Conservation (phyloP, 2,797 vertebrate species). For the Myiotriccus ornatus region DNA sequence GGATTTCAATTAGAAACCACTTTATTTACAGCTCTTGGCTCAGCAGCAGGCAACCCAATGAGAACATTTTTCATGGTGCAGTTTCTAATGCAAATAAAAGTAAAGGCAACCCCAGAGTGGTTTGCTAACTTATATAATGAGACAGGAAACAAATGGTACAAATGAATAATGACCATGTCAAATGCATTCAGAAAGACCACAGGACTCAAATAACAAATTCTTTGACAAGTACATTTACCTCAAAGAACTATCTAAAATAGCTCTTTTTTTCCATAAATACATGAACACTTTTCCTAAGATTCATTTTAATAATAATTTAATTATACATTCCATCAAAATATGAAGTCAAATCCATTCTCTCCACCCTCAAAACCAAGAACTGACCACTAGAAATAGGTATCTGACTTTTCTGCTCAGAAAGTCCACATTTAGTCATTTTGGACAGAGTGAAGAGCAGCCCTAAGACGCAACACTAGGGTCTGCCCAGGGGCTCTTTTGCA, state of each 20-base stretch:
- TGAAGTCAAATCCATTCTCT: background rate
- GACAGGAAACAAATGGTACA: constrained; percentile 27
- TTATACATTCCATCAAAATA: background rate
- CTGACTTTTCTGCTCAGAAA: background rate
- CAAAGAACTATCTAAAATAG: background rate
- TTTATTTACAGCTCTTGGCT: constrained; percentile 41
- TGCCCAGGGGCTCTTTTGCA: background rate
- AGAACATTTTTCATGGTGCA: background rate
- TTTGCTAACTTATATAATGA: constrained; percentile 37
- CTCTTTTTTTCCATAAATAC: background rate
- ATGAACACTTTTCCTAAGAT: background rate
- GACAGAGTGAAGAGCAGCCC: background rate
- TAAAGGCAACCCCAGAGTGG: constrained; percentile 32
- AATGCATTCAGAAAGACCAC: constrained; percentile 2
- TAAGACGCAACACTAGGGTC: background rate
- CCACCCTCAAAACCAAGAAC: background rate
- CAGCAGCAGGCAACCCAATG: background rate
- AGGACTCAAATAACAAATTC: background rate
- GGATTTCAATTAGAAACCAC: constrained; percentile 39
- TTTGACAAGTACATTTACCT: background rate
- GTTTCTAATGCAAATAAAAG: constrained; percentile 45
- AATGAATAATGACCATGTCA: background rate
- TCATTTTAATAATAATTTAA: background rate
- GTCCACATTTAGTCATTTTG: background rate
- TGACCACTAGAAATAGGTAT: background rate